Conservation (phyloP, 2,888 invertebrate genomes). For the Sericinus montela region DNA sequence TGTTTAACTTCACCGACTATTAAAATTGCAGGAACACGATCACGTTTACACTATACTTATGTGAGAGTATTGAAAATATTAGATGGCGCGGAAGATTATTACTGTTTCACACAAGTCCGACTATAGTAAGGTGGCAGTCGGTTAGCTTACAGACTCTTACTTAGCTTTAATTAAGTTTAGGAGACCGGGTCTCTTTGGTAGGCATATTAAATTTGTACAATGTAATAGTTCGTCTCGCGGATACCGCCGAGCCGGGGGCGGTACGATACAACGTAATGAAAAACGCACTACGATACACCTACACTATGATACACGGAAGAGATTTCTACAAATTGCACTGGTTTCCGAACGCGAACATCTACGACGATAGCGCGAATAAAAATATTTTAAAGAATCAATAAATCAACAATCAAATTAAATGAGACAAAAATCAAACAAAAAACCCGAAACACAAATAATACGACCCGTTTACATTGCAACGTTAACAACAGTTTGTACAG, state of each 20-base stretch:
- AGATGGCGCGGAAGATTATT: slow-evolving; percentile 68
- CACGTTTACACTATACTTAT: slow-evolving; percentile 78
- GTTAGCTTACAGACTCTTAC: slow-evolving; percentile 68
- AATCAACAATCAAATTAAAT: slow-evolving; percentile 68
- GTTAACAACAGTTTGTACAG: slow-evolving; percentile 56
- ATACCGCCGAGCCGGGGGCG: slow-evolving; percentile 44
- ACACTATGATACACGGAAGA: slow-evolving; percentile 77
- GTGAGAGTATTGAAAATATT: slow-evolving; percentile 74
- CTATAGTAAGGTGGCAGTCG: slow-evolving; percentile 51
- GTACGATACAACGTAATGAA: slow-evolving; percentile 55
- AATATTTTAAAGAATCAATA: slow-evolving; percentile 66
- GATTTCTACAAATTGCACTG: slow-evolving; percentile 80
- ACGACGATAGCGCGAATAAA: slow-evolving; percentile 71
- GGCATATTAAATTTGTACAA: slow-evolving; percentile 79
- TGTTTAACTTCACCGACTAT: slow-evolving; percentile 78
- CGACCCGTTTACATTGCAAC: slow-evolving; percentile 78
- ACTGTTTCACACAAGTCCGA: slow-evolving; percentile 61
- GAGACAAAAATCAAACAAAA: slow-evolving; percentile 36
- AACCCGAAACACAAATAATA: slow-evolving; percentile 75
- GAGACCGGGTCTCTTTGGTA: slow-evolving; percentile 81
- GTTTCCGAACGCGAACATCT: slow-evolving; percentile 76
- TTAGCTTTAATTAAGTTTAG: slow-evolving; percentile 73
- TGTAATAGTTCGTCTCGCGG: slow-evolving; percentile 67
- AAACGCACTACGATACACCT: slow-evolving; percentile 72
- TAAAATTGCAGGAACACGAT: slow-evolving; percentile 79